Conservation (phyloP, 2,797 vertebrate species). For the Echeneis naucrates region DNA sequence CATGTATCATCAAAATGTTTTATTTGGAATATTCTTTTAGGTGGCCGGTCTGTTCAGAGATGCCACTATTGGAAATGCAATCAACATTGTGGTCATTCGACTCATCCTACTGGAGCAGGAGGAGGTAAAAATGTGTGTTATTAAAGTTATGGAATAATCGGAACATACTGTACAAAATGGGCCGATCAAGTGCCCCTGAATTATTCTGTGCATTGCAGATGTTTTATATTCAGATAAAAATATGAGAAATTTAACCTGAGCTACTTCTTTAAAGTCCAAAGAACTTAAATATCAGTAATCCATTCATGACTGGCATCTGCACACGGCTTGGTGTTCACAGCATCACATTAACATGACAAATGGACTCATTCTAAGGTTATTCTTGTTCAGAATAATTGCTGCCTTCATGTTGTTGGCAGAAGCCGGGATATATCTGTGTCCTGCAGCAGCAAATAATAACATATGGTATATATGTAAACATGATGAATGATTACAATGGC, state of each 20-base stretch:
- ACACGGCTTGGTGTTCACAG: neutral
- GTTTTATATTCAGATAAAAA: slow-evolving; percentile 2
- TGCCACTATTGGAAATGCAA: slow-evolving; percentile 94
- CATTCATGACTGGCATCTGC: neutral
- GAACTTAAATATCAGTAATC: neutral
- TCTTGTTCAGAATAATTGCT: neutral
- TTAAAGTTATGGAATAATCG: neutral
- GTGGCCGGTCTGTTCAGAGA: slow-evolving; percentile 95
- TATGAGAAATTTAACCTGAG: neutral
- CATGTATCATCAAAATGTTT: neutral
- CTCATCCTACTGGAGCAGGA: slow-evolving; percentile 93
- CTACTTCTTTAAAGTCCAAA: neutral
- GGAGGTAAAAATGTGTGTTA: slow-evolving; percentile 85
- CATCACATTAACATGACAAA: neutral
- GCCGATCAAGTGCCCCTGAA: neutral
- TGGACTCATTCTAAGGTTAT: neutral
- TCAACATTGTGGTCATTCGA: slow-evolving; percentile 94
- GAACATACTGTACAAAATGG: neutral
- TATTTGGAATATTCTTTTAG: slow-evolving; percentile 73
- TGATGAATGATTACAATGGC: neutral
- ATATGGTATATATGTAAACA: neutral
- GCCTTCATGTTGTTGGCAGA: neutral
- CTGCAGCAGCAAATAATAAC: neutral
- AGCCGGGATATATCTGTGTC: neutral
- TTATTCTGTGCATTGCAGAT: neutral